Percentiles rank a stretch among this genome's conserved stretches.
Evolutionary conservation across 2,113 vertebrate species (phyloP).

Genomic region (Prolemur simus): DNA sequence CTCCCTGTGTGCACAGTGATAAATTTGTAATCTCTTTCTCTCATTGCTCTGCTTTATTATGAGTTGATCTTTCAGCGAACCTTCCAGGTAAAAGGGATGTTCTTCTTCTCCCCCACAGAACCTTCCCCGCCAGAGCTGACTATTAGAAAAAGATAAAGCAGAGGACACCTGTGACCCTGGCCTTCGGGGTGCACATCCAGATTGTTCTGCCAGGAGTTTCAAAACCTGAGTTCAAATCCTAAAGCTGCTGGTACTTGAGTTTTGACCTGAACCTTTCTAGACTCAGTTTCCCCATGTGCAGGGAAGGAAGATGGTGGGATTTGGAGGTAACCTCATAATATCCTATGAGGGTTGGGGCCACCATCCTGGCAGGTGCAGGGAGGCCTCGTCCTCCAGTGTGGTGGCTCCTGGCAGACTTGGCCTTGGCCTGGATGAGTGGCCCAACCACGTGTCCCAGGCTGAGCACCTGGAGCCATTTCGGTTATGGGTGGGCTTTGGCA

Average conservation of each 20-base stretch:
- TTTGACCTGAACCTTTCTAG: neutral
- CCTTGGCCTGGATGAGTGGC: neutral
- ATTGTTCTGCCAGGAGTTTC: neutral
- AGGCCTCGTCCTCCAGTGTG: accelerated
- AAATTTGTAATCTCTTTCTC: too few relatives aligned
- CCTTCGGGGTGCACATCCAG: neutral
- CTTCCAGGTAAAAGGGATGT: too few relatives aligned
- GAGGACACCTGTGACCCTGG: neutral
- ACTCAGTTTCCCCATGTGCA: neutral
- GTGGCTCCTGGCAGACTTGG: neutral
- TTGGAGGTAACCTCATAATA: too few relatives aligned
- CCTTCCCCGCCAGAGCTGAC: neutral
- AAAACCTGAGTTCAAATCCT: neutral
- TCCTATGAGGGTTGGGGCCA: neutral
- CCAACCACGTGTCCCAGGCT: neutral
- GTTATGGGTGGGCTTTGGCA: neutral
- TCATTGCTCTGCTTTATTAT: too few relatives aligned
- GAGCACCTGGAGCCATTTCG: neutral
- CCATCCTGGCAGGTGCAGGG: neutral
- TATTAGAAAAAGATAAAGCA: neutral
- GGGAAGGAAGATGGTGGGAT: neutral
- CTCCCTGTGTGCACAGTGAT: too few relatives aligned
- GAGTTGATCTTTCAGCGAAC: too few relatives aligned
- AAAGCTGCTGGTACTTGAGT: neutral
- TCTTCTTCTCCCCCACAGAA: too few relatives aligned